Evolutionary conservation across 2,888 invertebrate species (phyloP).

Genomic region (Diabrotica balteata): DNA sequence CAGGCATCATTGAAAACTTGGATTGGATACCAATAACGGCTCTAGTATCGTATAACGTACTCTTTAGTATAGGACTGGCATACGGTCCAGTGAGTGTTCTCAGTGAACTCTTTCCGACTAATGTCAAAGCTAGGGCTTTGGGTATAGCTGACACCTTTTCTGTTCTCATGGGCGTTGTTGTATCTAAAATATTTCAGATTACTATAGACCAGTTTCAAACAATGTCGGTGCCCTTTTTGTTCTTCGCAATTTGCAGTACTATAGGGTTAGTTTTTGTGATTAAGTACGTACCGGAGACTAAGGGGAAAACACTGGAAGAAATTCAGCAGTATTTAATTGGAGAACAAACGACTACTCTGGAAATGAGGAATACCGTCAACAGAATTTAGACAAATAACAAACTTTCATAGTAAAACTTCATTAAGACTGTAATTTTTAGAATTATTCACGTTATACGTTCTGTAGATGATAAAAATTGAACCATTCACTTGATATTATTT

Average conservation of each 20-base stretch:
- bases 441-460: too few relatives aligned
- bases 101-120: conserved; percentile 65
- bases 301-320: conserved; percentile 72
- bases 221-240: conserved; percentile 71
- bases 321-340: conserved; percentile 70
- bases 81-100: conserved; percentile 63
- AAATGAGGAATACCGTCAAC: conserved; percentile 1
- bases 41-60: conserved; percentile 62
- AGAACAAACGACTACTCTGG: conserved; percentile 26
- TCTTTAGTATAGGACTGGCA: conserved; percentile 63
- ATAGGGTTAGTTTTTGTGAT: conserved; percentile 68
- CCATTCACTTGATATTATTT: too few relatives aligned
- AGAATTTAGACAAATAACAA: too few relatives aligned
- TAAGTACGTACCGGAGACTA: conserved; percentile 71
- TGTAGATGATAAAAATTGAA: too few relatives aligned
- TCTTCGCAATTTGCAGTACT: conserved; percentile 68
- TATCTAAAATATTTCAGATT: conserved; percentile 61
- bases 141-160: conserved; percentile 65
- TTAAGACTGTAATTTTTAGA: too few relatives aligned
- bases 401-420: too few relatives aligned
- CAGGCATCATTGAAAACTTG: conserved; percentile 49
- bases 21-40: conserved; percentile 63
- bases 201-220: conserved; percentile 65
- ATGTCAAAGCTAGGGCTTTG: conserved; percentile 65
- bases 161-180: conserved; percentile 60